Evolutionary conservation across 1,140 invertebrate species (phyloP).

Genomic region (Tetraneura akinire): DNA sequence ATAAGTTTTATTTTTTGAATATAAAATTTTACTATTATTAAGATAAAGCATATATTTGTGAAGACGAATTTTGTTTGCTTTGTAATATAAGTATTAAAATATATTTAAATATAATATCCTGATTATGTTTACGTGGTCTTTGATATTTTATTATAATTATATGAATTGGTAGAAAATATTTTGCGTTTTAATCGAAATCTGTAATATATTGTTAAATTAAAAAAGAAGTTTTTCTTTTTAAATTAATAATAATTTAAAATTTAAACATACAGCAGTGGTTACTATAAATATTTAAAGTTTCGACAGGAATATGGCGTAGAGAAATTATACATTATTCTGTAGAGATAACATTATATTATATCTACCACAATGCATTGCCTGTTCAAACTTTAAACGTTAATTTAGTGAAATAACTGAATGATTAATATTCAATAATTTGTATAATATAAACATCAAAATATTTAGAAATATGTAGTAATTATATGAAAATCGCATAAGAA

Average conservation of each 20-base stretch:
- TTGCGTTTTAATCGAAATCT: too few relatives aligned
- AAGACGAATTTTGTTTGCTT: too few relatives aligned
- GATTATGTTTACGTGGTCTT: too few relatives aligned
- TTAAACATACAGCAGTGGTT: neutral
- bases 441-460: too few relatives aligned
- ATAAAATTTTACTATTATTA: too few relatives aligned
- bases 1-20: too few relatives aligned
- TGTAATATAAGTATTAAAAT: too few relatives aligned
- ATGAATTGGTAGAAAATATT: too few relatives aligned
- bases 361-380: neutral
- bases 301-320: neutral
- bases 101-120: too few relatives aligned
- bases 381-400: conserved; percentile 19
- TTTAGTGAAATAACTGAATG: conserved; percentile 1
- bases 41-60: too few relatives aligned
- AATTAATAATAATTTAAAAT: conserved; percentile 1
- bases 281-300: conserved; percentile 8
- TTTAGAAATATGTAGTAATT: neutral
- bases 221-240: too few relatives aligned
- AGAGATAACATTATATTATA: neutral
- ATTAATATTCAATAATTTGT: neutral
- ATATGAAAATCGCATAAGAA: neutral
- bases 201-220: neutral
- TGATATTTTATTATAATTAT: too few relatives aligned
- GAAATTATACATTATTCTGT: neutral